These are phyloP conservation scores for Caradrina clavipalpis DNA, from an alignment of 2,888 invertebrate species.

Conservation along the genomic window DNA sequence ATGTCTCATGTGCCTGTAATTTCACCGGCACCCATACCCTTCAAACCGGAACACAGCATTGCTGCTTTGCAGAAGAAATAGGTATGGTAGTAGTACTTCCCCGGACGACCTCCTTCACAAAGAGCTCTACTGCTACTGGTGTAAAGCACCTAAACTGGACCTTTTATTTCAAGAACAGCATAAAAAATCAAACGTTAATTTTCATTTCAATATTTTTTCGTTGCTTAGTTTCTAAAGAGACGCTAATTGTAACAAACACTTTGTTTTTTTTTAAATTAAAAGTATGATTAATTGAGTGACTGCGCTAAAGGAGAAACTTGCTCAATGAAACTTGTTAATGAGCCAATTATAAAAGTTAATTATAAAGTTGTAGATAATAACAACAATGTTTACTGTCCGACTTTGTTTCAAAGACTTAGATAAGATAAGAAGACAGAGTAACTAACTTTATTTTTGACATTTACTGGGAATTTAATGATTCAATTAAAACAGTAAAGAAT, in stretches of 20 bases:
- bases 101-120: too few relatives aligned
- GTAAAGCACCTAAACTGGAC: too few relatives aligned
- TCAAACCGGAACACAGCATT: too few relatives aligned
- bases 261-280: conserved; percentile 28
- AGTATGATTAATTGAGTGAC: conserved; percentile 38
- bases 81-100: too few relatives aligned
- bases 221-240: background rate
- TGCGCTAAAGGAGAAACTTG: conserved; percentile 14
- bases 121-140: too few relatives aligned
- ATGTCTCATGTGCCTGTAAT: too few relatives aligned
- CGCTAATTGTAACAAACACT: conserved; percentile 29
- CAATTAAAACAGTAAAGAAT: background rate
- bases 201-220: background rate
- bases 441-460: conserved; percentile 1
- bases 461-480: background rate
- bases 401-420: conserved; percentile 21
- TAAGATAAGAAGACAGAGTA: conserved; percentile 6
- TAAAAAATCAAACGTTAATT: background rate
- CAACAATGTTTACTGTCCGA: conserved; percentile 11
- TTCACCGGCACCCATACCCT: too few relatives aligned
- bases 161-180: too few relatives aligned
- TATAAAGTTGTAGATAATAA: conserved; percentile 40
- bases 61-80: too few relatives aligned
- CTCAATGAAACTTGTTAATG: conserved; percentile 35
- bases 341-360: conserved; percentile 38